Conservation (phyloP, 2,797 vertebrate species). For the Cossypha niveicapilla region DNA sequence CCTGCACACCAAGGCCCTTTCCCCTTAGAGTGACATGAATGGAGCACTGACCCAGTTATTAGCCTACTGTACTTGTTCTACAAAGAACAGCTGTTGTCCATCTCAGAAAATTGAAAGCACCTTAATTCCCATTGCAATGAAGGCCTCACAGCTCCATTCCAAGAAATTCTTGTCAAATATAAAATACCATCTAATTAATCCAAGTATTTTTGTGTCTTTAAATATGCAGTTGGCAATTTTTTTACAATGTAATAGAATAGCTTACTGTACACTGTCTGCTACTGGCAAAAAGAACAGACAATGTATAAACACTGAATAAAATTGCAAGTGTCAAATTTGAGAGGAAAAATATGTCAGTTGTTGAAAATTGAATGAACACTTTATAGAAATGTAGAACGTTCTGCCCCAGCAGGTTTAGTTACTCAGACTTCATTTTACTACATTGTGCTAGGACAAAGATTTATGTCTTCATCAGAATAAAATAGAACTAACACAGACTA, state of each 20-base stretch:
- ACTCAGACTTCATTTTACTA: slow-evolving; percentile 30
- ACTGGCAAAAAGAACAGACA: slow-evolving; percentile 5
- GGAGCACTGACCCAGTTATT: background rate
- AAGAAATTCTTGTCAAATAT: background rate
- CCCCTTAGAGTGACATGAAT: background rate
- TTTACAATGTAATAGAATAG: background rate
- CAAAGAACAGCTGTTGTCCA: background rate
- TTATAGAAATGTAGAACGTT: slow-evolving; percentile 11
- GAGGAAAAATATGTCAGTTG: slow-evolving; percentile 32
- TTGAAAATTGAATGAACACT: slow-evolving; percentile 40
- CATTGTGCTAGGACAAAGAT: slow-evolving; percentile 1
- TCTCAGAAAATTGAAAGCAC: background rate
- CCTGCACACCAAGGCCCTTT: no score
- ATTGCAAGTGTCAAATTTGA: slow-evolving; percentile 12
- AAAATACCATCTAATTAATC: background rate
- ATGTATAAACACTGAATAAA: slow-evolving; percentile 21
- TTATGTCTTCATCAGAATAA: slow-evolving; percentile 39
- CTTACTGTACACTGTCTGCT: background rate
- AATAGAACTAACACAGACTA: background rate
- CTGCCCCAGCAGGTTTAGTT: slow-evolving; percentile 29
- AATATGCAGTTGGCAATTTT: background rate
- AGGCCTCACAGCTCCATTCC: background rate
- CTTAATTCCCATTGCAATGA: background rate
- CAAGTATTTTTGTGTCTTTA: background rate
- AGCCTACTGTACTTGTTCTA: background rate